Base-by-base conservation (phyloP, 2,888 invertebrate genomes). In the Eristalinus aeneus region DNA sequence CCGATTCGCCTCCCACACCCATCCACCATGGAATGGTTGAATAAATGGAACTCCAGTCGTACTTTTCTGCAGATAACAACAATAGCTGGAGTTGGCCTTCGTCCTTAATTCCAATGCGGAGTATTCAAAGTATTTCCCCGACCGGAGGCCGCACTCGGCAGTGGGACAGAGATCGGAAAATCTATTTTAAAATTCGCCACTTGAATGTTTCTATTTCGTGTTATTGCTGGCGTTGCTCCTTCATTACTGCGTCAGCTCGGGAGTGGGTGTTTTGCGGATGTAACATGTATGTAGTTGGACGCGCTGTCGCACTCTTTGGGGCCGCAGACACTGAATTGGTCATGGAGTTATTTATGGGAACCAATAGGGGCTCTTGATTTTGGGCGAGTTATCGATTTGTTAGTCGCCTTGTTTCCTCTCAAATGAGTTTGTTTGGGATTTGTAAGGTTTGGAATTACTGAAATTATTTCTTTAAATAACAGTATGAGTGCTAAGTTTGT, bases 21-120 rank as follows among this genome's bases (percentile, higher is more conserved):
- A 5, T 1, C 46, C 16, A 4, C 16, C 46, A 12, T 22, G 11
- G 56, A 11, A 54, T 61, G 68, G 16, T 63, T 22, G 46, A 60
- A 53, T 63, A 80, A 84, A 80, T 84, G 71, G 72, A 46, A 27
- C 75, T 68, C 63, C 56, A 23, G 56, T 56, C 67, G 67, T 68
- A 67, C 79, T 75, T 85, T n/a, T 76, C 23, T 80, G 71, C 56
- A 85, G 56, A 76, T 71, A 63, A 53, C 67, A 71, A 71, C 69
- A 78, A 79, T 61, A 58, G 80, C 63, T 76, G 20, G 54, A 76
- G 85, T 85, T 76, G 85, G 85, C 80, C 80, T 85, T 76, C 71
- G 76, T 80, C 69, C 85, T 80, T 85, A 80, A 80, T 63, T 80
- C 80, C 76, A 85, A 76, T 84, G 84, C 75, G 46, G 75, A 76